These are phyloP conservation scores for Molossus molossus DNA, from an alignment of 2,797 vertebrate species.

Conservation along the genomic window DNA sequence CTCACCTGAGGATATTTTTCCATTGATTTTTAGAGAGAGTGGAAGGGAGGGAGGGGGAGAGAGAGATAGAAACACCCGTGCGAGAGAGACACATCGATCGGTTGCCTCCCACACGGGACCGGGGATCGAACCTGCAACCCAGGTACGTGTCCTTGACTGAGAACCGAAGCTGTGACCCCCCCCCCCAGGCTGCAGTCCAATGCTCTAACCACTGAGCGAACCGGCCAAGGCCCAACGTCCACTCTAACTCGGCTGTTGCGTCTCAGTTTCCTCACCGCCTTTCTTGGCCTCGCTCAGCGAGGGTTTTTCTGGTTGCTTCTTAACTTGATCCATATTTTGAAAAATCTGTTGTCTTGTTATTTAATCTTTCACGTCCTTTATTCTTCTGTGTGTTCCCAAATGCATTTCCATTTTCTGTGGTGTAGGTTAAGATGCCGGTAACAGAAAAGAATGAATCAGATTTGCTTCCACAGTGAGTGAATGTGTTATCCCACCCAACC, in stretches of 20 bases:
- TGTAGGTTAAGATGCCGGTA: not conserved
- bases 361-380: conserved; percentile 32
- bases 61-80: too few species aligned
- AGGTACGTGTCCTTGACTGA: too few species aligned
- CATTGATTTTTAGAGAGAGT: too few species aligned
- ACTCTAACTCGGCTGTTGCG: not conserved
- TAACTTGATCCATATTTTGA: not conserved
- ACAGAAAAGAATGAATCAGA: not conserved
- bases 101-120: too few species aligned
- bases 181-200: too few species aligned
- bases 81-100: too few species aligned
- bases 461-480: not conserved
- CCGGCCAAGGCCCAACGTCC: too few species aligned
- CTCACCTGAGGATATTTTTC: too few species aligned
- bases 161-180: too few species aligned
- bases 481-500: not conserved
- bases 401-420: not conserved
- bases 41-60: too few species aligned
- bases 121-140: too few species aligned
- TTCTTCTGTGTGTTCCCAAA: not conserved
- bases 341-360: not conserved
- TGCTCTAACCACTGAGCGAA: too few species aligned
- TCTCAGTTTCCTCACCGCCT: not conserved
- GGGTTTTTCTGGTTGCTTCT: not conserved
- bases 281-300: not conserved